Evolutionary conservation across 1,140 invertebrate genomes (phyloP), one percentile per base, ranked within the genome.

Genomic region (Sitophilus oryzae): DNA sequence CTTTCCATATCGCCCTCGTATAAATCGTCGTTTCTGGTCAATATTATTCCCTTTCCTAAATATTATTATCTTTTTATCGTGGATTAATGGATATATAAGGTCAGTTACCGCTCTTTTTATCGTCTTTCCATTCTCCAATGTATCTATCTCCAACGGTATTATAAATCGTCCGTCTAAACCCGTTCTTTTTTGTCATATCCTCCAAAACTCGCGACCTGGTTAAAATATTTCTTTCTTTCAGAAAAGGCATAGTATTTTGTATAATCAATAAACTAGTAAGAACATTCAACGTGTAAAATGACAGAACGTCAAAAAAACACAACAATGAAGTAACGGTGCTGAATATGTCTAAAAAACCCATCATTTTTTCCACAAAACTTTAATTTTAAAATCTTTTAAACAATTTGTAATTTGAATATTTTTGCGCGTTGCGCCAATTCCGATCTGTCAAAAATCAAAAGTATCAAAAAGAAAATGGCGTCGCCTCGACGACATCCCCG

Each of bases 111-210:
- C 76, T 66, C 69, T 75, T 80, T 34, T 72, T 66, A 61, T 80
- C 74, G 21, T 74, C 65, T 52, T 70, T 76, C 80, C 80, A 82
- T 46, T 80, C 74, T 5, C 80, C 80, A 35, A 68, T 65, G 36
- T 80, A 82, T 62, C 66, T 72, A 66, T 77, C 75, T 18, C 72
- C 66, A 19, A 49, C 48, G 5, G 71, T 71, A 23, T 71, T 76
- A 58, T 77, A 80, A 55, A 81, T 73, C 0, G 73, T 57, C 53
- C 77, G 72, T 38, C 76, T 69, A 19, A 76, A 57, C 40, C 79
- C 77, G 56, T 79, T 78, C 67, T 74, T 76, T 15, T 72, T 56
- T 16, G 71, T 52, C 51, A 56, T 21, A 50, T 52, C 44, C 54
- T 64, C 42, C 21, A 55, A 38, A 45, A 30, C n/a, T 48, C 55